Evolutionary conservation across 2,888 invertebrate genomes (phyloP).

Genomic region (Calliscelio sp.): DNA sequence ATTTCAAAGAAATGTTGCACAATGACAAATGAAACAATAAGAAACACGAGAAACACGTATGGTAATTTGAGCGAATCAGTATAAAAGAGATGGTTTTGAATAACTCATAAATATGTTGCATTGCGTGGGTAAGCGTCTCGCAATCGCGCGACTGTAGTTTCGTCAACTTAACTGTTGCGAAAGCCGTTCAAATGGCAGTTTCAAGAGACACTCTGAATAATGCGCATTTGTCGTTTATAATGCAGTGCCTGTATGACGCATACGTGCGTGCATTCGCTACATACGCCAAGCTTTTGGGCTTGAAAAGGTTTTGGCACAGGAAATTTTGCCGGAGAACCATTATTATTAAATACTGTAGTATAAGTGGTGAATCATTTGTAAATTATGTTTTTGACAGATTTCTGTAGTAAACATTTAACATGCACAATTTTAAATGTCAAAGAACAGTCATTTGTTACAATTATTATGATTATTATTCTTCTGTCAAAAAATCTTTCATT

Average conservation of each 20-base stretch:
- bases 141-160: constrained; percentile 53
- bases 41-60: constrained; percentile 54
- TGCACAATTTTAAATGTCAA: too few species aligned
- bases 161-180: constrained; percentile 67
- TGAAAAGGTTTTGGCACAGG: constrained; percentile 14
- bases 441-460: too few species aligned
- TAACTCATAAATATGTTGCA: constrained; percentile 62
- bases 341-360: too few species aligned
- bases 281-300: background rate
- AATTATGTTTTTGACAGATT: too few species aligned
- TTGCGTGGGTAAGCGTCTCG: constrained; percentile 46
- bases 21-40: constrained; percentile 61
- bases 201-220: constrained; percentile 65
- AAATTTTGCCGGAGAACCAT: too few species aligned
- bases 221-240: constrained; percentile 60
- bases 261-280: constrained; percentile 30
- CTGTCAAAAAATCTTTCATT: too few species aligned
- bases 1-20: constrained; percentile 54
- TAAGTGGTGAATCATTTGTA: too few species aligned
- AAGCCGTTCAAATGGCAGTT: constrained; percentile 53
- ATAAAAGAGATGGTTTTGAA: constrained; percentile 58
- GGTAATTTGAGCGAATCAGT: constrained; percentile 60
- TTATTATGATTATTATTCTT: too few species aligned
- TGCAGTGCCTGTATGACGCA: constrained; percentile 34
- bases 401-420: too few species aligned